A percentile compares a stretch with the other conserved stretches of the same genome.
Evolutionary conservation across 2,797 vertebrate genomes (phyloP).

Genomic region (Tarsius wallacei): DNA sequence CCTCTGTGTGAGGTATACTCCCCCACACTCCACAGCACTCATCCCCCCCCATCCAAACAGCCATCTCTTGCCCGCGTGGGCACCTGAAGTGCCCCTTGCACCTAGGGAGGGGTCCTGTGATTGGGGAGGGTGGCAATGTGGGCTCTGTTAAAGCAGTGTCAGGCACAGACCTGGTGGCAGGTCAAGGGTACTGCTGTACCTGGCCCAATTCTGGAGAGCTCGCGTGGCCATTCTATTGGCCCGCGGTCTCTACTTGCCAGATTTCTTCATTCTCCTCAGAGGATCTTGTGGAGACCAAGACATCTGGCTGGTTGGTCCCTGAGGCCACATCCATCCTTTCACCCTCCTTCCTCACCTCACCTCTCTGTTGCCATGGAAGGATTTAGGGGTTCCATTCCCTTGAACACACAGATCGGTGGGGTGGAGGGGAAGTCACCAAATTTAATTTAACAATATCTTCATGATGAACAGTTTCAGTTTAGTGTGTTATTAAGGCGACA

Average conservation of each 20-base stretch:
- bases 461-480: conserved; percentile 1
- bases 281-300: neutral
- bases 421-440: neutral
- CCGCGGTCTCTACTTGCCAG: neutral
- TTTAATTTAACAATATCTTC: conserved; percentile 59
- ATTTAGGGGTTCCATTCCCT: neutral
- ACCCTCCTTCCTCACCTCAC: neutral
- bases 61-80: neutral
- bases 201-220: neutral
- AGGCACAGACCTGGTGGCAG: neutral
- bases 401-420: neutral
- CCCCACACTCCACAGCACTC: neutral
- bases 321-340: rapidly evolving
- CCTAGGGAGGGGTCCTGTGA: too few species aligned
- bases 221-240: neutral
- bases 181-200: neutral
- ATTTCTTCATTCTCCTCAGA: neutral
- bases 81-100: too few species aligned
- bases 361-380: neutral
- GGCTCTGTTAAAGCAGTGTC: neutral
- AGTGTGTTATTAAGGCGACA: neutral
- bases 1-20: rapidly evolving
- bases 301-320: neutral
- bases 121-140: neutral
- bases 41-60: neutral